A percentile compares a stretch with the other conserved stretches of the same genome.
Evolutionary conservation across 2,113 vertebrate genomes (phyloP).

Genomic region (Procavia capensis): DNA sequence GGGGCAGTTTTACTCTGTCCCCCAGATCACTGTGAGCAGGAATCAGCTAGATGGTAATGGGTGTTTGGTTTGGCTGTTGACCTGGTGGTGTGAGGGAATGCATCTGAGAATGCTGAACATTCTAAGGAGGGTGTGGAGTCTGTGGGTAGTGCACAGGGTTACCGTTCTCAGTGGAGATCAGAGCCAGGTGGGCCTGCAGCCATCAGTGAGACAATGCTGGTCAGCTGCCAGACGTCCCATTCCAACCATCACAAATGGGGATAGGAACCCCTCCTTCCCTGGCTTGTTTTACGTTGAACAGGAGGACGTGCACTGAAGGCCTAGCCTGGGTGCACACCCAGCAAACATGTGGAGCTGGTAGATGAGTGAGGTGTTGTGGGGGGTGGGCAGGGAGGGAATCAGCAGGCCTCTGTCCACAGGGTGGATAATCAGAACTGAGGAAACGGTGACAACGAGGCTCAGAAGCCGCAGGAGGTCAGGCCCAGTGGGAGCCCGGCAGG

Average conservation of each 20-base stretch:
- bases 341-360: rapidly evolving
- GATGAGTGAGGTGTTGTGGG: not conserved
- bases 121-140: not conserved
- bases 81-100: too few species aligned
- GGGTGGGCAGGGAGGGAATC: not conserved
- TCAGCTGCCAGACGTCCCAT: rapidly evolving
- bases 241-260: not conserved
- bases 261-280: too few species aligned
- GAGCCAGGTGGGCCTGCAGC: rapidly evolving
- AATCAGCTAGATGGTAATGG: too few species aligned
- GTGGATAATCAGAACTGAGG: not conserved
- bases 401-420: not conserved
- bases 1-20: not conserved
- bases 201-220: rapidly evolving
- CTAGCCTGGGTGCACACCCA: not conserved
- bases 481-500: too few species aligned
- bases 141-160: not conserved
- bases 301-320: not conserved
- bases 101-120: rapidly evolving
- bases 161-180: too few species aligned
- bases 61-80: too few species aligned
- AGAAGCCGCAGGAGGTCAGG: not conserved
- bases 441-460: not conserved
- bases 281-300: not conserved
- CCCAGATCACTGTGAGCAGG: too few species aligned